Evolutionary conservation across 2,113 vertebrate species (phyloP).

Genomic region (Engraulis encrasicolus): DNA sequence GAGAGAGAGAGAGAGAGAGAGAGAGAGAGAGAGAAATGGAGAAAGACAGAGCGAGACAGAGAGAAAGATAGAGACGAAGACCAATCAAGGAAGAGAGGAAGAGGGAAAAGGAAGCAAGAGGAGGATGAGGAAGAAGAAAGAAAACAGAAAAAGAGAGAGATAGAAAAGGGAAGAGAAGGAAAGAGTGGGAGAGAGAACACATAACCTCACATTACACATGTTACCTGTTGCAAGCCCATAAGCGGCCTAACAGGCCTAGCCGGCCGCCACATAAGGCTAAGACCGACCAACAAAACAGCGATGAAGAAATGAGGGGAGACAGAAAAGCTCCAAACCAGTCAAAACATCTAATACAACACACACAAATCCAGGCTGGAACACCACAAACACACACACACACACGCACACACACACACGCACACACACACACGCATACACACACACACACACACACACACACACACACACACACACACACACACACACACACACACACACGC

Average conservation of each 20-base stretch:
- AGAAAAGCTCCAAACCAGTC: constrained; percentile 27
- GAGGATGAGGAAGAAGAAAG: constrained; percentile 69
- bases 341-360: constrained; percentile 48
- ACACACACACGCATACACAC: no score
- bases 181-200: constrained; percentile 74
- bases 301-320: neutral
- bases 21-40: constrained; percentile 45
- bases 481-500: no score
- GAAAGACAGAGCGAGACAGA: constrained; percentile 66
- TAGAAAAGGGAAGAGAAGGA: constrained; percentile 47
- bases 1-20: constrained; percentile 13
- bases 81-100: constrained; percentile 60
- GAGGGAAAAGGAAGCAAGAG: no score
- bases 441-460: no score
- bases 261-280: neutral
- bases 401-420: no score
- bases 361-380: constrained; percentile 63
- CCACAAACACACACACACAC: no score
- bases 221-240: neutral
- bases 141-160: constrained; percentile 64
- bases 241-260: no score
- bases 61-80: constrained; percentile 56
- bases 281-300: constrained; percentile 23
- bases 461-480: no score
- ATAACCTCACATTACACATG: neutral